Conservation (phyloP, 2,113 vertebrate genomes). For the Parotia lawesii region DNA sequence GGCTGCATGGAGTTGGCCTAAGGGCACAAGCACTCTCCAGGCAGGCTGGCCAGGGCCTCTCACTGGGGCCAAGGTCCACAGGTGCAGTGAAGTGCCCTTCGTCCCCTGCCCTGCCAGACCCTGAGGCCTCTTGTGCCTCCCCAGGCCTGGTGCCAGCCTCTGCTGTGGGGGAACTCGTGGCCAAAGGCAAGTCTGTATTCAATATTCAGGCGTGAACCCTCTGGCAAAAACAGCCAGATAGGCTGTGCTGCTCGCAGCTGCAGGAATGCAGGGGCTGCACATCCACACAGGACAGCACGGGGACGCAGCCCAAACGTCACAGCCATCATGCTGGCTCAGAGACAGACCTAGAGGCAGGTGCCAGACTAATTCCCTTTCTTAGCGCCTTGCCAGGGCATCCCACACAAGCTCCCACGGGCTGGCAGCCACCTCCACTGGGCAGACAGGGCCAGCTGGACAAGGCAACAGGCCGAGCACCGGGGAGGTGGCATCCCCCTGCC, state of each 20-base stretch:
- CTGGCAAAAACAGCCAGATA: neutral
- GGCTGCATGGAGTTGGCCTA: neutral
- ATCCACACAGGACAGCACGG: accelerated
- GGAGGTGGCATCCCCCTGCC: neutral
- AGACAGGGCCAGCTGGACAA: neutral
- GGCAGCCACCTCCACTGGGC: neutral
- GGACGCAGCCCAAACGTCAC: neutral
- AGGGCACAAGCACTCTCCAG: neutral
- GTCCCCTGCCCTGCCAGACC: neutral
- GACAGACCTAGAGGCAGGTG: neutral
- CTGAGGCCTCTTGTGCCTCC: neutral
- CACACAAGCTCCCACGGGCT: neutral
- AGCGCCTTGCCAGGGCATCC: neutral
- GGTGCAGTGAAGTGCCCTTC: neutral
- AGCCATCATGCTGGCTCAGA: neutral
- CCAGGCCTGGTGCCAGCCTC: neutral
- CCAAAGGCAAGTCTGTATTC: neutral
- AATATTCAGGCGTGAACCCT: neutral
- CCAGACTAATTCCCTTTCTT: constrained; percentile 13
- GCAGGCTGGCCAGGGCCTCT: neutral
- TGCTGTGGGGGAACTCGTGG: neutral
- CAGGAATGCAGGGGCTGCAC: neutral
- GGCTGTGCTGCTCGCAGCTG: accelerated
- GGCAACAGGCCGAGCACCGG: neutral
- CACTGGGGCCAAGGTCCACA: neutral